phyloP scores from a whole-genome alignment of 2,888 invertebrate species.

The Sussaba pulchella region DNA sequence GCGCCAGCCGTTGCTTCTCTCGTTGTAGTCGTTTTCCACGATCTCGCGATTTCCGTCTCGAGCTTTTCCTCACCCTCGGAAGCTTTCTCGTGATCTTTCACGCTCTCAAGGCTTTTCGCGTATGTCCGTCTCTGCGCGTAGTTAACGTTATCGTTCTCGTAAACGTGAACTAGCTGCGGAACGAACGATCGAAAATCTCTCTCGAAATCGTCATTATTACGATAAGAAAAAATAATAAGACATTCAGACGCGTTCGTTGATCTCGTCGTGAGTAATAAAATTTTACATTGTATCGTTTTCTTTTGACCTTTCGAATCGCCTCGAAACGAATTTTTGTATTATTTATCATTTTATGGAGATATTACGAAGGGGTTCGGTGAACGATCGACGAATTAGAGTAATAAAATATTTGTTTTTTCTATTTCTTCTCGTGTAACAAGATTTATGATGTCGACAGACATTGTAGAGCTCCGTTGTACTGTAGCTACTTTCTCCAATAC shows the following conservation, averaged over 20 bases:
- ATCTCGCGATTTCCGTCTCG: constrained; percentile 46
- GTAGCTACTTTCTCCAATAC: too few species aligned
- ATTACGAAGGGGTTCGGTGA: too few species aligned
- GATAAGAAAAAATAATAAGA: constrained; percentile 17
- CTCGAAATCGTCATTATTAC: constrained; percentile 16
- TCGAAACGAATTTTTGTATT: not conserved
- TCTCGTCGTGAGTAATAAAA: not conserved
- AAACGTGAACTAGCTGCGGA: constrained; percentile 26
- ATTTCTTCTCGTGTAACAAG: too few species aligned
- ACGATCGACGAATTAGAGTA: too few species aligned
- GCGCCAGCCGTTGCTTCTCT: constrained; percentile 39
- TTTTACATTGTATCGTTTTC: not conserved
- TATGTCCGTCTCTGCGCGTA: constrained; percentile 23
- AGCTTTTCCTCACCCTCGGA: constrained; percentile 20
- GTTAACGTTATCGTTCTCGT: constrained; percentile 42
- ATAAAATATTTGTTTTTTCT: too few species aligned
- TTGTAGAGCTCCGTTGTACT: too few species aligned
- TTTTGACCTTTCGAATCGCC: too few species aligned
- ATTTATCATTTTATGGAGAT: not conserved
- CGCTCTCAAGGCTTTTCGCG: not conserved
- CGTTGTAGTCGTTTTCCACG: constrained; percentile 36
- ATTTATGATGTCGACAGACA: too few species aligned
- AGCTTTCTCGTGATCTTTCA: not conserved
- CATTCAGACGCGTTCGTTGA: not conserved
- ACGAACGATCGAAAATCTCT: constrained; percentile 39